Conservation (phyloP, 2,113 vertebrate genomes). For the Cricetomys ansorgei region DNA sequence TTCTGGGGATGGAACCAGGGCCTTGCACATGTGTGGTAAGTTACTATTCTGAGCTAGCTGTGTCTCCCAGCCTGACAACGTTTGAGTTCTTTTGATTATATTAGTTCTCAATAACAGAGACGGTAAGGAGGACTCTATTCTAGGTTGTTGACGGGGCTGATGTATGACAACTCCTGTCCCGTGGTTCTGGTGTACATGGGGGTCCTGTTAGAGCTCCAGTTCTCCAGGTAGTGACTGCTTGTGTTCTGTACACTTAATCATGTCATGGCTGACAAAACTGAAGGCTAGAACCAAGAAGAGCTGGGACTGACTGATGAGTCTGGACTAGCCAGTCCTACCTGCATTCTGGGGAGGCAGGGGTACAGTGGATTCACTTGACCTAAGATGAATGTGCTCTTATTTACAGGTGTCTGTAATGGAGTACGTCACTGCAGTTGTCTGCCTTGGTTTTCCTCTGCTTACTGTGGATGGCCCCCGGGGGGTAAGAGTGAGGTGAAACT, state of each 20-base stretch:
- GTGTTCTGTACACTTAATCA: background rate
- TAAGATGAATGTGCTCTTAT: background rate
- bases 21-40: background rate
- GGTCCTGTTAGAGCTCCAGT: background rate
- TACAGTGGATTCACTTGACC: background rate
- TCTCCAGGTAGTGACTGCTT: background rate
- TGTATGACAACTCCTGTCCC: background rate
- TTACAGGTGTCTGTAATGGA: slow-evolving; percentile 96
- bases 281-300: background rate
- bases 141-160: background rate
- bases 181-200: background rate
- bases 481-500: slow-evolving; percentile 86
- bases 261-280: background rate
- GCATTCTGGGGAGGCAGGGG: background rate
- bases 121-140: background rate
- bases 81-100: background rate
- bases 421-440: slow-evolving; percentile 95
- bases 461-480: slow-evolving; percentile 95
- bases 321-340: background rate
- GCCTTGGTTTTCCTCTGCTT: slow-evolving; percentile 96
- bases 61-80: background rate
- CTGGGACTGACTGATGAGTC: background rate
- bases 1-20: background rate
- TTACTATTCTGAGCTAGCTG: background rate
- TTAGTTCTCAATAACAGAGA: background rate